phyloP scores from a whole-genome alignment of 2,888 invertebrate species.

The Dicyrtomina minuta region DNA sequence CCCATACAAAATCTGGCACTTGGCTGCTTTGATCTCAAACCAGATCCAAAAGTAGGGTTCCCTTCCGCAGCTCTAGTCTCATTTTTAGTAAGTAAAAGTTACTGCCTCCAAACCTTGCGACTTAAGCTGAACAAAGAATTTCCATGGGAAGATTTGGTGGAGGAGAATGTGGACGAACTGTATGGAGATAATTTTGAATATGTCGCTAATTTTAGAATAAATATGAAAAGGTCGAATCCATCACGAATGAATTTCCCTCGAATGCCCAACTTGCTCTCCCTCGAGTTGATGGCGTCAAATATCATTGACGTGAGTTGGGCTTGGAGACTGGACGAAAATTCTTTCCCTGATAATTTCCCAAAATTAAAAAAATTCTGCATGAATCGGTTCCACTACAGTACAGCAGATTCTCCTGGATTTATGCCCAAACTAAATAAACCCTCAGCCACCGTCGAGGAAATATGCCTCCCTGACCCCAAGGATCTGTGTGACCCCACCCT shows the following conservation, averaged over 20 bases:
- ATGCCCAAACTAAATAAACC: neutral
- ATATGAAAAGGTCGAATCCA: too few species aligned
- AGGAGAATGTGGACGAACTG: neutral
- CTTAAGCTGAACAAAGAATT: neutral
- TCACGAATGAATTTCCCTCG: slow-evolving; percentile 1
- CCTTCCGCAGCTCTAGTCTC: neutral
- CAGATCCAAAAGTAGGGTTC: neutral
- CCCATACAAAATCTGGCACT: slow-evolving; percentile 2
- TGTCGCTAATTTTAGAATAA: too few species aligned
- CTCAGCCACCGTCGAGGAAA: neutral
- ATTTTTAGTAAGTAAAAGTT: neutral
- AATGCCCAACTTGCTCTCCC: neutral
- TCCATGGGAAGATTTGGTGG: neutral
- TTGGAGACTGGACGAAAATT: slow-evolving; percentile 1
- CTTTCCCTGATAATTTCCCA: neutral
- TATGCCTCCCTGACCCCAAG: neutral
- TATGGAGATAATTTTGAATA: neutral
- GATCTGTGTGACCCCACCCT: neutral
- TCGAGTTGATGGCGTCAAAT: slow-evolving; percentile 6
- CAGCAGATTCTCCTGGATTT: neutral
- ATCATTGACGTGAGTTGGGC: neutral
- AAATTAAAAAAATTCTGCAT: slow-evolving; percentile 1
- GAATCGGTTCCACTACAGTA: neutral
- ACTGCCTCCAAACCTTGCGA: neutral
- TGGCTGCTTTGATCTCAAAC: slow-evolving; percentile 16